Conservation (phyloP, 2,797 vertebrate species). For the Coregonus ussuriensis region DNA sequence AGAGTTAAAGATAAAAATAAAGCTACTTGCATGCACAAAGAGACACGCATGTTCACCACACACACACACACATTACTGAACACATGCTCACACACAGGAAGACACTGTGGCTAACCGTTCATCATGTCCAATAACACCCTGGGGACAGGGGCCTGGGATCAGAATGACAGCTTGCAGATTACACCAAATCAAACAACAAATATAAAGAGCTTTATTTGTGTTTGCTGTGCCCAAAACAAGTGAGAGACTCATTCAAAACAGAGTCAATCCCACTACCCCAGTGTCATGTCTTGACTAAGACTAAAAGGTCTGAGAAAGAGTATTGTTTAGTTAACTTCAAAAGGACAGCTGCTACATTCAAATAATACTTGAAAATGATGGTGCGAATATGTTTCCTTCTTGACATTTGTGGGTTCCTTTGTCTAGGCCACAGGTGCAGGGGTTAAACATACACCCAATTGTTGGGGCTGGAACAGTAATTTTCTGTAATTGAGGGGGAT, state of each 20-base stretch:
- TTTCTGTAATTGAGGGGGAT: conserved; percentile 58
- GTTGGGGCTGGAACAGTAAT: conserved; percentile 41
- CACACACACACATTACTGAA: conserved; percentile 34
- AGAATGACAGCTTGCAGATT: conserved; percentile 74
- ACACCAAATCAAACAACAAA: conserved; percentile 65
- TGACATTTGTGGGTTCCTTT: conserved; percentile 47
- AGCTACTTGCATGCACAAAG: background rate
- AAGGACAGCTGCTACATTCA: background rate
- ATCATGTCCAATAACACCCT: conserved; percentile 40
- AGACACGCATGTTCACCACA: background rate
- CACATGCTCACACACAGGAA: conserved; percentile 39
- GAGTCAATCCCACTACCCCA: background rate
- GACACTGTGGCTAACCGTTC: background rate
- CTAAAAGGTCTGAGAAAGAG: background rate
- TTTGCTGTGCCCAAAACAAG: conserved; percentile 72
- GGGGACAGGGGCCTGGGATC: conserved; percentile 50
- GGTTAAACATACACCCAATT: conserved; percentile 40
- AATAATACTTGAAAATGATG: background rate
- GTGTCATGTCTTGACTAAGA: background rate
- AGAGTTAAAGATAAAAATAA: no score
- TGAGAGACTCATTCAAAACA: conserved; percentile 61
- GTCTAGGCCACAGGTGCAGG: conserved; percentile 62
- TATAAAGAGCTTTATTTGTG: conserved; percentile 73
- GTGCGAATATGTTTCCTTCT: background rate
- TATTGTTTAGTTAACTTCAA: background rate